Evolutionary conservation across 2,888 invertebrate genomes (phyloP).

Genomic region (Rapana venosa): DNA sequence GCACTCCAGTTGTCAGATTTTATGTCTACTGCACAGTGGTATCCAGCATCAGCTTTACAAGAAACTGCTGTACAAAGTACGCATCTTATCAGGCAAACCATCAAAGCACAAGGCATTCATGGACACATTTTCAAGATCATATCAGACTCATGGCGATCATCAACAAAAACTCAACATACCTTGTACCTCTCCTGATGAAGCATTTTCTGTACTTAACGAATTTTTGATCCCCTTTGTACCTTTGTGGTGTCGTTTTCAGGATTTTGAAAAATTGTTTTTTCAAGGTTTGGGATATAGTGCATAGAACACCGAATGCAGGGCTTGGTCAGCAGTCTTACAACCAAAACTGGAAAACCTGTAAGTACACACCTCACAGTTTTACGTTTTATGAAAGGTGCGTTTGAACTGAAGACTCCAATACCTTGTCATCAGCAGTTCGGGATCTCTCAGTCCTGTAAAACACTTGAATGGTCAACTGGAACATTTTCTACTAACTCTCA

Average conservation of each 20-base stretch:
- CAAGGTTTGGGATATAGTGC: slow-evolving; percentile 18
- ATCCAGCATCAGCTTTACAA: background rate
- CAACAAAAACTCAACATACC: slow-evolving; percentile 1
- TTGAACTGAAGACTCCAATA: slow-evolving; percentile 1
- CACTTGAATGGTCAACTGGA: background rate
- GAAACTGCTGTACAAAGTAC: background rate
- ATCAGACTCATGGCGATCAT: background rate
- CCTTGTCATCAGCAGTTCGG: background rate
- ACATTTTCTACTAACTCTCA: background rate
- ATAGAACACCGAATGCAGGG: slow-evolving; percentile 10
- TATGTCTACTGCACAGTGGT: background rate
- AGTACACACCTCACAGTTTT: background rate
- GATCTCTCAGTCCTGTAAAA: background rate
- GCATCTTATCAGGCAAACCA: slow-evolving; percentile 3
- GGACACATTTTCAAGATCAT: slow-evolving; percentile 13
- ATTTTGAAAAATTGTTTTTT: background rate
- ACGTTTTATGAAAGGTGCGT: slow-evolving; percentile 23
- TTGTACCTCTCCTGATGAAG: slow-evolving; percentile 1
- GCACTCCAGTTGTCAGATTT: background rate
- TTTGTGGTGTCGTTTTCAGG: background rate
- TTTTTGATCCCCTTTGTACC: background rate
- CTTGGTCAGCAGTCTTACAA: slow-evolving; percentile 3
- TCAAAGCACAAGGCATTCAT: background rate
- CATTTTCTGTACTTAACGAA: background rate
- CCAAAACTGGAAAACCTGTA: background rate